phyloP scores from a whole-genome alignment of 2,888 invertebrate species.

The Rhogogaster chlorosoma region DNA sequence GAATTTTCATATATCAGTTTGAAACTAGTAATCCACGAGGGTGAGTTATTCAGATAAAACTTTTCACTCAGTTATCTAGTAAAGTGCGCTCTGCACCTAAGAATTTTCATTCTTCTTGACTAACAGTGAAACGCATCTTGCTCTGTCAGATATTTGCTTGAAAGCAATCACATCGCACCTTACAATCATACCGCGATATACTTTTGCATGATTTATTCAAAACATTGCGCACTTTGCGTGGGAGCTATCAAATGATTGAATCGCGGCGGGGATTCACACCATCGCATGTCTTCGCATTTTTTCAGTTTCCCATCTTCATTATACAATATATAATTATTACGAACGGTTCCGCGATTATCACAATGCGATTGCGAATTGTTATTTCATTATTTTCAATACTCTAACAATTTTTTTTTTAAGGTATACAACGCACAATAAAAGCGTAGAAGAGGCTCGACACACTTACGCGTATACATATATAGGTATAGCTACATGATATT shows the following conservation, averaged over 20 bases:
- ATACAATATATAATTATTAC: background rate
- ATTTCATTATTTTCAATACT: background rate
- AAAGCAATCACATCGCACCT: background rate
- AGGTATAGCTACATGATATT: background rate
- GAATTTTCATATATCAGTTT: conserved; percentile 30
- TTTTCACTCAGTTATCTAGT: background rate
- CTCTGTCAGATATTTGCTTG: background rate
- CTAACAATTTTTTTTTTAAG: background rate
- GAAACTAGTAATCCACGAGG: conserved; percentile 40
- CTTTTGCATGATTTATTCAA: conserved; percentile 3
- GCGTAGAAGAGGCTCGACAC: background rate
- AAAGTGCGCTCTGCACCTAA: background rate
- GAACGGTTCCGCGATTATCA: background rate
- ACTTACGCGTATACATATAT: background rate
- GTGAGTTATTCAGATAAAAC: conserved; percentile 2
- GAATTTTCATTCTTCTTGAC: background rate
- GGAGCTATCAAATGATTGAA: background rate
- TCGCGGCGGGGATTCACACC: conserved; percentile 12
- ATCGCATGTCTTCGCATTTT: background rate
- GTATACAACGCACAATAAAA: background rate
- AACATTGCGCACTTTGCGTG: conserved; percentile 25
- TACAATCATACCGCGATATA: background rate
- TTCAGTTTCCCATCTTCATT: background rate
- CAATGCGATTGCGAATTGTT: background rate
- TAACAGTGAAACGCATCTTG: background rate